These are phyloP conservation scores for Pseudotriccus pelzelni DNA, from an alignment of 2,797 vertebrate genomes.

Conservation along the genomic window DNA sequence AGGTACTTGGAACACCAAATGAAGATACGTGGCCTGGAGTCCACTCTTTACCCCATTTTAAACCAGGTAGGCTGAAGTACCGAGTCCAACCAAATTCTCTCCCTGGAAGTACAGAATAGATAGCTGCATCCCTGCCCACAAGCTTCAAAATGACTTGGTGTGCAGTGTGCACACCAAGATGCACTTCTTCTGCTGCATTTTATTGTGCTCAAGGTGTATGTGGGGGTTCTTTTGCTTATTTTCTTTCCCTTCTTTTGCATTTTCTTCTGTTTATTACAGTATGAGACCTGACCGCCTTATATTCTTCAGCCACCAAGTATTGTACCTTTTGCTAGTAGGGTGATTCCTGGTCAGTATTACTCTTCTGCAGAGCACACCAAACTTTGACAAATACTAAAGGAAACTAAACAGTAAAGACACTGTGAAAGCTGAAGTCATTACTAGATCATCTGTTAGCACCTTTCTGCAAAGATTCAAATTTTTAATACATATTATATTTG, in stretches of 20 bases:
- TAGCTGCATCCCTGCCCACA: neutral
- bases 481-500: neutral
- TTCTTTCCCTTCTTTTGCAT: neutral
- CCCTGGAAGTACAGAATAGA: neutral
- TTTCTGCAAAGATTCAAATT: neutral
- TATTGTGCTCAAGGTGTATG: neutral
- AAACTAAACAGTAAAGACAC: neutral
- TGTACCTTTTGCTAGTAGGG: neutral
- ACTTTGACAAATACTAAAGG: neutral
- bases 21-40: slow-evolving; percentile 92
- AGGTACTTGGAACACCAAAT: slow-evolving; percentile 91
- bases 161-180: neutral
- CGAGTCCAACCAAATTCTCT: neutral
- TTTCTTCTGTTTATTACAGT: neutral
- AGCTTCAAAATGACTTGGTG: neutral
- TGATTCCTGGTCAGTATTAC: neutral
- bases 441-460: neutral
- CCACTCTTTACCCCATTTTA: slow-evolving; percentile 90
- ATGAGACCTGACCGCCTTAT: neutral
- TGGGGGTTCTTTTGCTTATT: accelerated
- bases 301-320: neutral
- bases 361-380: neutral
- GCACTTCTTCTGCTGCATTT: neutral
- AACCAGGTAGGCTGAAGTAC: slow-evolving; percentile 80
- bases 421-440: neutral